A percentile compares a stretch with the other conserved stretches of the same genome.
phyloP scores from a whole-genome alignment of 2,113 vertebrate genomes.

The Todiramphus chloris region DNA sequence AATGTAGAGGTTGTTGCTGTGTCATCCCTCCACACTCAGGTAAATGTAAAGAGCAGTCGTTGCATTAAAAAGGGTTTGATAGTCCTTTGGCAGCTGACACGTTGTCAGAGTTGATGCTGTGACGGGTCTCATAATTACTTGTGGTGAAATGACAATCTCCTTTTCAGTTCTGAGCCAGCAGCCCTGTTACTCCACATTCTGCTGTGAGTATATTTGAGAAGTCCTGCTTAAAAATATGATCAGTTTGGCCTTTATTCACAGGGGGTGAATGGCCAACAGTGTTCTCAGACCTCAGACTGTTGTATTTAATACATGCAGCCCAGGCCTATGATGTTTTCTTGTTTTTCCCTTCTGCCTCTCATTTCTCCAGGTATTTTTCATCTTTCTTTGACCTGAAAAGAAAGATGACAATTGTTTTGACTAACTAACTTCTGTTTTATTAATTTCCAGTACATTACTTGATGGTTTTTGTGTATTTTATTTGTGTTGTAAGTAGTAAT shows the following conservation, averaged over 20 bases:
- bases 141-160: slow-evolving; percentile 6
- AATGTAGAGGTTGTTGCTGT: slow-evolving; percentile 94
- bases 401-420: neutral
- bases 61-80: neutral
- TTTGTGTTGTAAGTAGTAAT: neutral
- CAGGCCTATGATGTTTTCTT: neutral
- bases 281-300: neutral
- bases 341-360: neutral
- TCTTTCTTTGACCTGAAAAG: neutral
- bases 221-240: neutral
- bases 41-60: slow-evolving; percentile 42
- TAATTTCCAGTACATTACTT: neutral
- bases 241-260: slow-evolving; percentile 4
- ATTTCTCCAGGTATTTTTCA: neutral
- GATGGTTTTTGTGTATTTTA: neutral
- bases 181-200: neutral
- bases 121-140: neutral
- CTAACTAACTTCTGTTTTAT: neutral
- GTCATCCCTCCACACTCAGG: slow-evolving; percentile 95
- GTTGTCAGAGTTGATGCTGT: neutral
- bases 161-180: slow-evolving; percentile 56
- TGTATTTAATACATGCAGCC: neutral
- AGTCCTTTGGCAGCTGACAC: neutral
- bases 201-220: slow-evolving; percentile 19
- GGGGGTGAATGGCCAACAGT: neutral